phyloP scores from a whole-genome alignment of 1,140 invertebrate genomes.

The Bombus superbus region DNA sequence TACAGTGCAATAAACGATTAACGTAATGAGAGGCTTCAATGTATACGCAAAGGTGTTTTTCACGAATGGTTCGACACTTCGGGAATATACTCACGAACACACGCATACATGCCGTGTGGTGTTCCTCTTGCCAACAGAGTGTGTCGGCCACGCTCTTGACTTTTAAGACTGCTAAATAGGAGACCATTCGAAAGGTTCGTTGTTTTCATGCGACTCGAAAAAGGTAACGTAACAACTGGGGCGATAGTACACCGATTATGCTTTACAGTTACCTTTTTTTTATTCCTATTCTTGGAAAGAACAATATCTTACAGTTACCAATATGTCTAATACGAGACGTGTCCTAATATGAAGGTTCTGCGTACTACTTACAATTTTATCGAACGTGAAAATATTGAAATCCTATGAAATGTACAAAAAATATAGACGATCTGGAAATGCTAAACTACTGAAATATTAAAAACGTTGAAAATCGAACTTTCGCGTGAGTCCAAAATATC shows the following conservation, averaged over 20 bases:
- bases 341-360: too few species aligned
- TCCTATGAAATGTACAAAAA: too few species aligned
- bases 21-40: conserved; percentile 20
- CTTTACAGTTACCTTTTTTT: conserved; percentile 19
- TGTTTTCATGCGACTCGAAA: conserved; percentile 28
- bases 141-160: conserved; percentile 72
- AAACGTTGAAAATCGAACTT: too few species aligned
- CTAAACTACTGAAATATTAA: too few species aligned
- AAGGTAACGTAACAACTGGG: conserved; percentile 22
- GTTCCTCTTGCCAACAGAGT: conserved; percentile 72
- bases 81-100: not conserved
- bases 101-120: conserved; percentile 44
- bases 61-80: conserved; percentile 56
- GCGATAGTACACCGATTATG: not conserved
- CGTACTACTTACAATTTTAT: too few species aligned
- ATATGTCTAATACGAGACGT: too few species aligned
- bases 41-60: conserved; percentile 29
- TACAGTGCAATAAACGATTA: conserved; percentile 9
- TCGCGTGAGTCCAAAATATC: too few species aligned
- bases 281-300: not conserved
- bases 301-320: not conserved
- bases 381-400: too few species aligned
- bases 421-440: too few species aligned
- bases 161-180: conserved; percentile 66
- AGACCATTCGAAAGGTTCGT: conserved; percentile 52